Evolutionary conservation across 2,797 vertebrate species (phyloP).

Genomic region (Bovichtus diacanthus): DNA sequence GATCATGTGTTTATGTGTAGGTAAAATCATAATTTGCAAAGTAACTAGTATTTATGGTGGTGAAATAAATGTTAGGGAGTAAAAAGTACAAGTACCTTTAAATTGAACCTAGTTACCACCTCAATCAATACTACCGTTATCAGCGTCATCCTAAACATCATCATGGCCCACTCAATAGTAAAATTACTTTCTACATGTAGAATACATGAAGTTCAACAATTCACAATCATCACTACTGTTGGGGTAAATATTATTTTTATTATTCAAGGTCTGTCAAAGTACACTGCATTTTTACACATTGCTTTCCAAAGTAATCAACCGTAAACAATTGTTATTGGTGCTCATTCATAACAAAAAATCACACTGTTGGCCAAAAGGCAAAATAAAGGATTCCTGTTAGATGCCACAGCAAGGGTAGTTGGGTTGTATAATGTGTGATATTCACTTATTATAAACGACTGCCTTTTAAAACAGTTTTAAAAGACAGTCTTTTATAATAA

Average conservation of each 20-base stretch:
- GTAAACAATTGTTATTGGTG: slow-evolving; percentile 55
- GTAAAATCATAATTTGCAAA: neutral
- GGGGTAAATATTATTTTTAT: slow-evolving; percentile 56
- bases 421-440: slow-evolving; percentile 35
- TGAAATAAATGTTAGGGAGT: neutral
- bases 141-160: neutral
- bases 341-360: slow-evolving; percentile 65
- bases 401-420: slow-evolving; percentile 47
- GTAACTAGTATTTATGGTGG: neutral
- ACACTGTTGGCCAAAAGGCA: slow-evolving; percentile 62
- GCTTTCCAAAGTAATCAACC: slow-evolving; percentile 45
- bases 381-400: slow-evolving; percentile 50
- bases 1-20: neutral
- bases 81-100: neutral
- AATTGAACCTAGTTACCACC: neutral
- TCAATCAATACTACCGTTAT: neutral
- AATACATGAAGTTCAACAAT: slow-evolving; percentile 5
- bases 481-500: slow-evolving; percentile 37
- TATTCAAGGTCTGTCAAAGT: slow-evolving; percentile 53
- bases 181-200: neutral
- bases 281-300: slow-evolving; percentile 69
- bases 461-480: slow-evolving; percentile 36
- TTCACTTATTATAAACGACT: slow-evolving; percentile 40
- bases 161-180: neutral
- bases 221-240: slow-evolving; percentile 11